These are phyloP conservation scores for Clistopyga incitator DNA, from an alignment of 2,888 invertebrate species.

Conservation along the genomic window DNA sequence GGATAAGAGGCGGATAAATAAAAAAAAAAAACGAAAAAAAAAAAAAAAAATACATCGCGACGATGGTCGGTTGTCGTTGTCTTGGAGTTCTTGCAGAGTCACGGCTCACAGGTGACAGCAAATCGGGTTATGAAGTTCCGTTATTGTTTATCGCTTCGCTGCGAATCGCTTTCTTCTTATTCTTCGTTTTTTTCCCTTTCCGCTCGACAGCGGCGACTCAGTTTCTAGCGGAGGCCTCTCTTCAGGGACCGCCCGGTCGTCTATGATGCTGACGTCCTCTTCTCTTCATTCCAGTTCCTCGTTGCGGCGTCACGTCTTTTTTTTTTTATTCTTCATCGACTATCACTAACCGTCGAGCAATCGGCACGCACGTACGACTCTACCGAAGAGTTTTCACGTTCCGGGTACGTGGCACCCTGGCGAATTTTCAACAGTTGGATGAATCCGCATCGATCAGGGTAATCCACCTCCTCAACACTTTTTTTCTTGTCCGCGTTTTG, in stretches of 20 bases:
- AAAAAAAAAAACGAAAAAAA: constrained; percentile 38
- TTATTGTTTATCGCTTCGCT: constrained; percentile 68
- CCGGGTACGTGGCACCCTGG: constrained; percentile 23
- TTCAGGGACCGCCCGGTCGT: not conserved
- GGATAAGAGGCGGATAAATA: constrained; percentile 21
- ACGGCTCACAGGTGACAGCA: constrained; percentile 69
- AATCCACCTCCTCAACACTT: not conserved
- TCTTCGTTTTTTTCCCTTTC: constrained; percentile 39
- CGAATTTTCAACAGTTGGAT: constrained; percentile 51
- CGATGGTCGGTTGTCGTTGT: constrained; percentile 41
- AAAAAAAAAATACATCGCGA: constrained; percentile 44
- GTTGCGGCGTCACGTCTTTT: constrained; percentile 17
- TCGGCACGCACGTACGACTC: constrained; percentile 64
- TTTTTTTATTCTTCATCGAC: too few relatives aligned
- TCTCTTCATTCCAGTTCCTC: constrained; percentile 40
- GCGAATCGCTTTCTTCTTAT: constrained; percentile 65
- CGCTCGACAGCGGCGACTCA: constrained; percentile 32
- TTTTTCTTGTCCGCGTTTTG: constrained; percentile 9
- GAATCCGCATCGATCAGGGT: constrained; percentile 3
- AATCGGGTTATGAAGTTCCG: constrained; percentile 68
- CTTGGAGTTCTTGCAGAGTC: constrained; percentile 60
- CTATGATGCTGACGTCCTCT: constrained; percentile 24
- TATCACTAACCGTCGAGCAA: constrained; percentile 12
- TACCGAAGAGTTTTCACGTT: constrained; percentile 46
- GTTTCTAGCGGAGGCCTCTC: constrained; percentile 33